Conservation (phyloP, 2,797 vertebrate genomes). For the Phalloptychus januarius region DNA sequence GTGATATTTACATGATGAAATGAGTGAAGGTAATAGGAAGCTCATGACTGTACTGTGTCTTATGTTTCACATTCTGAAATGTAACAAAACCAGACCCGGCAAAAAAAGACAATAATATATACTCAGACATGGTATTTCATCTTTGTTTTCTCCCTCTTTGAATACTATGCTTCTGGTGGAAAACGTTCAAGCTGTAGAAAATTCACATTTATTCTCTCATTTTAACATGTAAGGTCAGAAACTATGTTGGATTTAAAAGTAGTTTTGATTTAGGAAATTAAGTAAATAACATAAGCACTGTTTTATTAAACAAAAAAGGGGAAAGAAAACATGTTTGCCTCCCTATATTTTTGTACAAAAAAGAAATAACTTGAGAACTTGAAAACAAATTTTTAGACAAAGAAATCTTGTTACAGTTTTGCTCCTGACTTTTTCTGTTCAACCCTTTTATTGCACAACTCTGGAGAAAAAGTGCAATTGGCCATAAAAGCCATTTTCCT, state of each 20-base stretch:
- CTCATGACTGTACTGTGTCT: slow-evolving; percentile 76
- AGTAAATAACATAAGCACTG: slow-evolving; percentile 36
- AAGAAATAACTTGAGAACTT: slow-evolving; percentile 8
- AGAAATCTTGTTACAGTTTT: slow-evolving; percentile 57
- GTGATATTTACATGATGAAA: slow-evolving; percentile 68
- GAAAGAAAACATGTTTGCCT: slow-evolving; percentile 34
- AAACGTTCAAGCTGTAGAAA: slow-evolving; percentile 31
- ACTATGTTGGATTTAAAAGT: slow-evolving; percentile 37
- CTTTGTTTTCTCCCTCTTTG: slow-evolving; percentile 37
- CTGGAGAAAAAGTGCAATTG: slow-evolving; percentile 89
- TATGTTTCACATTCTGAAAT: slow-evolving; percentile 69
- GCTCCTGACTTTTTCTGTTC: slow-evolving; percentile 40
- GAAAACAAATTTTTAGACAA: slow-evolving; percentile 7
- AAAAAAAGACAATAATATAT: slow-evolving; percentile 21
- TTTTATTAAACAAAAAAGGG: slow-evolving; percentile 22
- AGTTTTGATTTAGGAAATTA: slow-evolving; percentile 40
- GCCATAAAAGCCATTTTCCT: slow-evolving; percentile 87
- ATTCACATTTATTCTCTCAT: slow-evolving; percentile 32
- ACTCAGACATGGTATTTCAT: slow-evolving; percentile 30
- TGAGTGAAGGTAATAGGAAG: slow-evolving; percentile 69
- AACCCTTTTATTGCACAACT: slow-evolving; percentile 89
- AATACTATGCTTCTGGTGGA: slow-evolving; percentile 38
- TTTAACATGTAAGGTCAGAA: slow-evolving; percentile 29
- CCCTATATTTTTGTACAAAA: slow-evolving; percentile 34
- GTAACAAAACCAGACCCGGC: slow-evolving; percentile 53